These are phyloP conservation scores for Chrysotoxum bicinctum DNA, from an alignment of 2,888 invertebrate genomes.

Conservation along the genomic window DNA sequence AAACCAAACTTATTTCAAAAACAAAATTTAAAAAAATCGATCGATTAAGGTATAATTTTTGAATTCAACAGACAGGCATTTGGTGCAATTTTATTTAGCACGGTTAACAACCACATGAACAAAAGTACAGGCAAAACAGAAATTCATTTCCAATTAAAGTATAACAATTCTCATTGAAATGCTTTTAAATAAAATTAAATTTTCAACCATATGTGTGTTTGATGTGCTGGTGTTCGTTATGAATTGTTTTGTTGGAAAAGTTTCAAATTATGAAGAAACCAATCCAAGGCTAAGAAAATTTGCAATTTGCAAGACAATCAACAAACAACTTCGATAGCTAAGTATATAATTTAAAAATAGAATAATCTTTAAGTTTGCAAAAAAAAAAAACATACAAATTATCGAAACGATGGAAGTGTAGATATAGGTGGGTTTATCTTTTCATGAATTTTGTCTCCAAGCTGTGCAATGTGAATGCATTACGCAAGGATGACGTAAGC, in stretches of 20 bases:
- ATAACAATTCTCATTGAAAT: not conserved
- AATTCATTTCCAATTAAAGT: not conserved
- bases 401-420: not conserved
- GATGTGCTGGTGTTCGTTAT: not conserved
- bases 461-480: constrained; percentile 59
- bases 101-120: not conserved
- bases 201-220: not conserved
- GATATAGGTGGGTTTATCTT: not conserved
- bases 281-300: not conserved
- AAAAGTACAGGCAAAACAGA: constrained; percentile 1
- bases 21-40: not conserved
- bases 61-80: not conserved
- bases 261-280: not conserved
- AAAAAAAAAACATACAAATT: not conserved
- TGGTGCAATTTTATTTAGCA: not conserved
- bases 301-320: not conserved
- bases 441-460: constrained; percentile 38
- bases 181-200: not conserved
- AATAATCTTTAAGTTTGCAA: constrained; percentile 12
- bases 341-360: constrained; percentile 26
- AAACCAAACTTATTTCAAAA: too few species aligned
- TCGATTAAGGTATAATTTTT: not conserved
- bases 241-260: not conserved
- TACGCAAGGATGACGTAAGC: constrained; percentile 69
- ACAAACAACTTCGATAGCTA: not conserved